Evolutionary conservation across 2,797 vertebrate genomes (phyloP).

Genomic region (Darevskia mixta): DNA sequence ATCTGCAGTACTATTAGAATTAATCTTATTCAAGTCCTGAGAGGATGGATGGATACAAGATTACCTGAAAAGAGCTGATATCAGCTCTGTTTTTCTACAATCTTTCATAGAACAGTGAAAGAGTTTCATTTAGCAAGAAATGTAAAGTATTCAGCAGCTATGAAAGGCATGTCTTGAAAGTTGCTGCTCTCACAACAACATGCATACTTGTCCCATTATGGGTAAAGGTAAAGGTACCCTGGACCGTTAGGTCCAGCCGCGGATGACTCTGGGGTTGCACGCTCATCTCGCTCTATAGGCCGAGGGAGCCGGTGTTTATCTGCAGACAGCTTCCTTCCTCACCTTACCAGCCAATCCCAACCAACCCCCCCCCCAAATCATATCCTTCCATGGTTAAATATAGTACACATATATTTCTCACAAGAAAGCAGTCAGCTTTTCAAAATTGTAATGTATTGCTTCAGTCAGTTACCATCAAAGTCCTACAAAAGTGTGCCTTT

Average conservation of each 20-base stretch:
- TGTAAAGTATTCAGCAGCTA: not conserved
- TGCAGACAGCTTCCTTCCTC: not conserved
- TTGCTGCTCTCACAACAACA: not conserved
- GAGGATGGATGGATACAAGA: not conserved
- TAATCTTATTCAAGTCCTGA: not conserved
- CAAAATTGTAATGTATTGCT: not conserved
- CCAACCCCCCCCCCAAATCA: not conserved
- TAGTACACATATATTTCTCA: not conserved
- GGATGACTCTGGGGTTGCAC: too few relatives aligned
- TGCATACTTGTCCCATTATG: not conserved
- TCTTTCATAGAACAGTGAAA: not conserved
- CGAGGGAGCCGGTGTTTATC: too few relatives aligned
- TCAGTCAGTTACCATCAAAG: not conserved
- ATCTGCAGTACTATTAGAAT: not conserved
- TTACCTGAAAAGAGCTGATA: not conserved
- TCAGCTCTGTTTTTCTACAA: not conserved
- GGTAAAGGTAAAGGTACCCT: too few relatives aligned
- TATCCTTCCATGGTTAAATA: not conserved
- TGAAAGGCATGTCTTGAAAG: constrained; percentile 12
- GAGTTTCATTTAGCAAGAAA: constrained; percentile 18
- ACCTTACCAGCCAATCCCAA: not conserved
- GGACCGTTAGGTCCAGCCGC: too few relatives aligned
- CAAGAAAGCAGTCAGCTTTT: not conserved
- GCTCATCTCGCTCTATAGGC: too few relatives aligned
- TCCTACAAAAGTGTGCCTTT: not conserved